Conservation (phyloP, 2,888 invertebrate genomes). For the Perizoma affinitatum region DNA sequence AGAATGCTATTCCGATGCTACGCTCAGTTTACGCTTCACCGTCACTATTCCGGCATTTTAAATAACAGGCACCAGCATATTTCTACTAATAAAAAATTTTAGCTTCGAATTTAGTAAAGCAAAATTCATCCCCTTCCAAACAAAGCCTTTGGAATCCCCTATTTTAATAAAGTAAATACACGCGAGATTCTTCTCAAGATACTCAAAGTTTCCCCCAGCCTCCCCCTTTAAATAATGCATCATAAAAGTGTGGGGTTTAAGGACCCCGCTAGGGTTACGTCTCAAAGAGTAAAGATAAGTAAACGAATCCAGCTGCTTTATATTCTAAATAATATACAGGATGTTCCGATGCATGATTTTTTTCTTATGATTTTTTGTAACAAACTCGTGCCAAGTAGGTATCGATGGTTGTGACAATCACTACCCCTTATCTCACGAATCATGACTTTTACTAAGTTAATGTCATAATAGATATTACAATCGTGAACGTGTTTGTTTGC, state of each 20-base stretch:
- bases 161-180: slow-evolving; percentile 26
- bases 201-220: slow-evolving; percentile 32
- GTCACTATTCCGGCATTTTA: too few relatives aligned
- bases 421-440: too few relatives aligned
- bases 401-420: too few relatives aligned
- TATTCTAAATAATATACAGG: slow-evolving; percentile 53
- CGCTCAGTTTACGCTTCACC: too few relatives aligned
- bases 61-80: too few relatives aligned
- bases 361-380: not conserved
- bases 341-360: slow-evolving; percentile 31
- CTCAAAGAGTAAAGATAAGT: slow-evolving; percentile 70
- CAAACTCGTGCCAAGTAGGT: too few relatives aligned
- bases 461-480: too few relatives aligned
- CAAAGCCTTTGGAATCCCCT: slow-evolving; percentile 19
- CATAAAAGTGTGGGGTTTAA: slow-evolving; percentile 60
- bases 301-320: slow-evolving; percentile 58
- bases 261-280: slow-evolving; percentile 42
- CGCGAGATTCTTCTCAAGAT: slow-evolving; percentile 24
- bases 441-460: too few relatives aligned
- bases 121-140: slow-evolving; percentile 11
- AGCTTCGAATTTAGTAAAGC: slow-evolving; percentile 1
- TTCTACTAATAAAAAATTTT: slow-evolving; percentile 6
- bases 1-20: too few relatives aligned
- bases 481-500: too few relatives aligned
- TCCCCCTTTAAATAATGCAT: slow-evolving; percentile 59